A percentile compares a stretch with the other conserved stretches of the same genome.
Evolutionary conservation across 2,113 vertebrate genomes (phyloP).

Genomic region (Cinclus cinclus): DNA sequence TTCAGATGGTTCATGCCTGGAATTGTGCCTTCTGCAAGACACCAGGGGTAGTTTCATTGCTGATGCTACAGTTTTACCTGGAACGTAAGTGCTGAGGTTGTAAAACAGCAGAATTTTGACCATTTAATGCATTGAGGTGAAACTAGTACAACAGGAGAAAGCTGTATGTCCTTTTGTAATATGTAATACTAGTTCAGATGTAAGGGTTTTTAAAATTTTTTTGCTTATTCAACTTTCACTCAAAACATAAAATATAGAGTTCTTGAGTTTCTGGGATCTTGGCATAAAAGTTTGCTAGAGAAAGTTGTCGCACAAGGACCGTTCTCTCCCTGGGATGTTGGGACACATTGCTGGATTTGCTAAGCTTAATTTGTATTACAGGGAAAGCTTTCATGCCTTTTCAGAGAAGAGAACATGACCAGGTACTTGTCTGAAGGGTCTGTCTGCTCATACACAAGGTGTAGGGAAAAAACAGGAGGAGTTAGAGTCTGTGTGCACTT

Average conservation of each 20-base stretch:
- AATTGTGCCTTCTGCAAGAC: not conserved
- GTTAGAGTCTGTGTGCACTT: not conserved
- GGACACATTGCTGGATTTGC: not conserved
- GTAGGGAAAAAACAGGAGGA: not conserved
- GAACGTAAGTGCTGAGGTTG: accelerated
- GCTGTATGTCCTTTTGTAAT: not conserved
- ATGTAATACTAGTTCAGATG: not conserved
- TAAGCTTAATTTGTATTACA: not conserved
- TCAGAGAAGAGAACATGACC: not conserved
- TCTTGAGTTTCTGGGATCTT: not conserved
- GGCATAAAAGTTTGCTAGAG: not conserved
- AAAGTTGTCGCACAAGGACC: not conserved
- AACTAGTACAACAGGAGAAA: not conserved
- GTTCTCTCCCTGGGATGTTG: not conserved
- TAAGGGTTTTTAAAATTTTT: not conserved
- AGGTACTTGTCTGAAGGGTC: not conserved
- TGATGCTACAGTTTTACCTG: not conserved
- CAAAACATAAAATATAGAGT: not conserved
- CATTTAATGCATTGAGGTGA: not conserved
- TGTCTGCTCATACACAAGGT: accelerated
- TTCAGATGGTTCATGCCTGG: not conserved
- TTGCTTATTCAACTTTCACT: not conserved
- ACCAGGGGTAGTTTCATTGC: not conserved
- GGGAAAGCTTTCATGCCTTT: not conserved
- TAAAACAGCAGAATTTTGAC: not conserved